These are phyloP conservation scores for Arctopsyche grandis DNA, from an alignment of 1,140 invertebrate species.

Conservation along the genomic window DNA sequence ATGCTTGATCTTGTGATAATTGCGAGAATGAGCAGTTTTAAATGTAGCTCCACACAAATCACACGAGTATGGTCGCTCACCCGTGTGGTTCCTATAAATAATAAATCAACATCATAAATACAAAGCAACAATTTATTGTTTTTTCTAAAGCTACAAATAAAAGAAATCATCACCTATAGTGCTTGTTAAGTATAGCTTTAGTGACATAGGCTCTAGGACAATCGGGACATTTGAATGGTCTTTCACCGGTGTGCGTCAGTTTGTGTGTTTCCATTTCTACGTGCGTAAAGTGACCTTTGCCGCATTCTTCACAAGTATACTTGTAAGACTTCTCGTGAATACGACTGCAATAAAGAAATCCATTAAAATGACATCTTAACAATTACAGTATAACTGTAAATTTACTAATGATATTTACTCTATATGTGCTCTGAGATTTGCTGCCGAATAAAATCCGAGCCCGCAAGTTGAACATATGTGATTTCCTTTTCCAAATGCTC, in stretches of 20 bases:
- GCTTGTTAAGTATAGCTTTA: slow-evolving; percentile 36
- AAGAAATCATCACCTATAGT: slow-evolving; percentile 22
- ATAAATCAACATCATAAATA: neutral
- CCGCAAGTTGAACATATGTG: slow-evolving; percentile 39
- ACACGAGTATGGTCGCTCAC: slow-evolving; percentile 33
- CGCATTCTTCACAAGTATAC: slow-evolving; percentile 36
- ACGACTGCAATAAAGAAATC: slow-evolving; percentile 20
- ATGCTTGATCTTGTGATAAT: slow-evolving; percentile 34
- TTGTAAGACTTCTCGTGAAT: slow-evolving; percentile 37
- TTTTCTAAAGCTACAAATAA: neutral
- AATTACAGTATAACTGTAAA: neutral
- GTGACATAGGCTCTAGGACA: slow-evolving; percentile 40
- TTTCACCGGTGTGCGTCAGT: slow-evolving; percentile 33
- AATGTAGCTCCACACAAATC: slow-evolving; percentile 27
- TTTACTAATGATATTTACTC: slow-evolving; percentile 9
- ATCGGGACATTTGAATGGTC: slow-evolving; percentile 30
- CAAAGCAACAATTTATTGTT: neutral
- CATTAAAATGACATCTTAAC: slow-evolving; percentile 1
- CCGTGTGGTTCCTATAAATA: slow-evolving; percentile 36
- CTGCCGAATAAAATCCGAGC: slow-evolving; percentile 36
- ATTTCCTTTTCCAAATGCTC: slow-evolving; percentile 34
- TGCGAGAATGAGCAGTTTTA: slow-evolving; percentile 37
- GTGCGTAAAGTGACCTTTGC: slow-evolving; percentile 36
- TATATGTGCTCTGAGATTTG: slow-evolving; percentile 35
- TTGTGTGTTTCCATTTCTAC: slow-evolving; percentile 40